Conservation (phyloP, 53 echinoderm and acorn worm species). For the Crossaster papposus region DNA sequence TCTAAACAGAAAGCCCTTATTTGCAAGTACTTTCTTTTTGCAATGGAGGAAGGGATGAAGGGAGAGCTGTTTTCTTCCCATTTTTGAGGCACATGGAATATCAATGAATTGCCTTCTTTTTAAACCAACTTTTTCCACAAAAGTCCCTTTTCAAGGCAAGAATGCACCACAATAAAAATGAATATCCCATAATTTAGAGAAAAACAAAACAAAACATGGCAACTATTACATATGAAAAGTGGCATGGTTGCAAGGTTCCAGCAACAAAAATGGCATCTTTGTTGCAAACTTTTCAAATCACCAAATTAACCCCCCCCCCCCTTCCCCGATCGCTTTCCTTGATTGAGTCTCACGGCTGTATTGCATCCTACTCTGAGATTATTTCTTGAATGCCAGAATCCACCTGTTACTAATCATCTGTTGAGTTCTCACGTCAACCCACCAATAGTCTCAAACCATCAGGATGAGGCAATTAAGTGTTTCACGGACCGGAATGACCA, state of each 20-base stretch:
- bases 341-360: not conserved
- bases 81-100: no score
- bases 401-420: constrained; percentile 18
- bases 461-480: constrained; percentile 49
- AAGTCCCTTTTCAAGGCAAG: no score
- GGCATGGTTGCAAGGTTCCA: not conserved
- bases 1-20: constrained; percentile 14
- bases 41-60: not conserved
- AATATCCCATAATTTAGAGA: no score
- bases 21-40: constrained; percentile 10
- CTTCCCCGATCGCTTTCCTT: not conserved
- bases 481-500: constrained; percentile 39
- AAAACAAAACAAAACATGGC: no score
- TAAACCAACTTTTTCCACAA: not conserved
- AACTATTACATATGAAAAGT: not conserved
- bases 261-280: not conserved
- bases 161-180: no score
- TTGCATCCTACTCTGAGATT: not conserved
- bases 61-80: no score
- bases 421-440: not conserved
- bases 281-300: not conserved
- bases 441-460: constrained; percentile 2
- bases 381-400: not conserved
- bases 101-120: not conserved
- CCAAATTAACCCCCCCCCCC: not conserved